Evolutionary conservation across 2,888 invertebrate species (phyloP).

Genomic region (Periphyllus acericola): DNA sequence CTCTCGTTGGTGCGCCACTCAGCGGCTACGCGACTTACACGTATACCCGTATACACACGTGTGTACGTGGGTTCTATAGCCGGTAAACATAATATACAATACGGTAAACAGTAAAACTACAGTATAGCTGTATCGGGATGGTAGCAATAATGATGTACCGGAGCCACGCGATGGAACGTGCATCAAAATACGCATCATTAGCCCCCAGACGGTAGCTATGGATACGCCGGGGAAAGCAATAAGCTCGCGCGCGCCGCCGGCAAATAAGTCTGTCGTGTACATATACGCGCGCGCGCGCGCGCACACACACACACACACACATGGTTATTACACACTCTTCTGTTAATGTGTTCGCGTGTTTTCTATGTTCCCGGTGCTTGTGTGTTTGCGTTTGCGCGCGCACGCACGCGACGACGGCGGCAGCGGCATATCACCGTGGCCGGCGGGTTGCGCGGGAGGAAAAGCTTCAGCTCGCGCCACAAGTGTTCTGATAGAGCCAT

Average conservation of each 20-base stretch:
- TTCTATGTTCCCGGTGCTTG: too few relatives aligned
- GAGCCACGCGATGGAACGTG: background rate
- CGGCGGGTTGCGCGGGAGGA: background rate
- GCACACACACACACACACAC: background rate
- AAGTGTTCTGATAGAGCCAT: slow-evolving; percentile 47
- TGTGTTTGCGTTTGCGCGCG: background rate
- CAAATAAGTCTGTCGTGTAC: background rate
- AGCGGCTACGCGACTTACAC: too few relatives aligned
- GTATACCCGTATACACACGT: too few relatives aligned
- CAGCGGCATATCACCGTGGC: background rate
- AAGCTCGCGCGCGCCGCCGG: slow-evolving; percentile 28
- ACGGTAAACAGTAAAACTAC: too few relatives aligned
- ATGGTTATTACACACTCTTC: too few relatives aligned
- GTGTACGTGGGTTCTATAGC: too few relatives aligned
- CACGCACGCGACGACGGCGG: background rate
- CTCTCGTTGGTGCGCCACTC: too few relatives aligned
- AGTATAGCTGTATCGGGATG: too few relatives aligned
- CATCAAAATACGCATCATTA: slow-evolving; percentile 17
- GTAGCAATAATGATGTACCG: background rate
- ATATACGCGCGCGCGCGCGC: background rate
- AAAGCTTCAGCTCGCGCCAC: slow-evolving; percentile 57
- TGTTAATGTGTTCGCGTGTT: too few relatives aligned
- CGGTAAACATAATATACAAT: too few relatives aligned
- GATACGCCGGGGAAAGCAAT: slow-evolving; percentile 48
- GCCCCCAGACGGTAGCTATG: slow-evolving; percentile 53